Evolutionary conservation across 1,140 invertebrate genomes (phyloP).

Genomic region (Luehdorfia chinensis): DNA sequence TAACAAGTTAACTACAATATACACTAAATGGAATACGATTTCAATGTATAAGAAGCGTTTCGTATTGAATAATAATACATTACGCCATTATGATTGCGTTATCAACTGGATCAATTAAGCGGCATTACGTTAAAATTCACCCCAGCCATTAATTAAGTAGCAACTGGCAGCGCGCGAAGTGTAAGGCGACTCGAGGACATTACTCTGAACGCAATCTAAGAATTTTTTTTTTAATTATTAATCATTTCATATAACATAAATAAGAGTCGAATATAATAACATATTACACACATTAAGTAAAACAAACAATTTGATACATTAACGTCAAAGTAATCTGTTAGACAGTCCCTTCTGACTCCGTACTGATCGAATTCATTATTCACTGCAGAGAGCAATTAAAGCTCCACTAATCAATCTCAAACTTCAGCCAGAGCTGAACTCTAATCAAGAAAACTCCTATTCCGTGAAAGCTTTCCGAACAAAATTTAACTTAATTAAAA

Average conservation of each 20-base stretch:
- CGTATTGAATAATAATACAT: slow-evolving; percentile 17
- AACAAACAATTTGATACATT: slow-evolving; percentile 48
- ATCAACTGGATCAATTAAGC: slow-evolving; percentile 65
- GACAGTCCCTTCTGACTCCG: slow-evolving; percentile 58
- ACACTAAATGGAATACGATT: no score
- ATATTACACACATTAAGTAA: slow-evolving; percentile 18
- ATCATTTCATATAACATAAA: no score
- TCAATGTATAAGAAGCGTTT: no score
- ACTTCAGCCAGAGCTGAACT: slow-evolving; percentile 74
- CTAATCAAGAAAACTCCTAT: slow-evolving; percentile 77
- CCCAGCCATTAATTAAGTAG: slow-evolving; percentile 54
- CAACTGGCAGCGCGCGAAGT: slow-evolving; percentile 30
- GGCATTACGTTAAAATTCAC: slow-evolving; percentile 64
- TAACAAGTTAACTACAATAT: no score
- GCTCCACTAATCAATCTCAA: slow-evolving; percentile 77
- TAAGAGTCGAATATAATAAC: no score
- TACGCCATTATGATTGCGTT: slow-evolving; percentile 52
- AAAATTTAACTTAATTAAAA: slow-evolving; percentile 78
- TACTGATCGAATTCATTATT: slow-evolving; percentile 76
- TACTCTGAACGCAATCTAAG: no score
- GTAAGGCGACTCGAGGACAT: slow-evolving; percentile 33
- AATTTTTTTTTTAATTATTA: no score
- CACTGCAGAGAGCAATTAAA: slow-evolving; percentile 75
- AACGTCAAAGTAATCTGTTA: slow-evolving; percentile 57
- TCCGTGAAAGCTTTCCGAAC: slow-evolving; percentile 75